Evolutionary conservation across 2,797 vertebrate species (phyloP), one percentile per base, ranked within the genome.

Genomic region (Echeneis naucrates): DNA sequence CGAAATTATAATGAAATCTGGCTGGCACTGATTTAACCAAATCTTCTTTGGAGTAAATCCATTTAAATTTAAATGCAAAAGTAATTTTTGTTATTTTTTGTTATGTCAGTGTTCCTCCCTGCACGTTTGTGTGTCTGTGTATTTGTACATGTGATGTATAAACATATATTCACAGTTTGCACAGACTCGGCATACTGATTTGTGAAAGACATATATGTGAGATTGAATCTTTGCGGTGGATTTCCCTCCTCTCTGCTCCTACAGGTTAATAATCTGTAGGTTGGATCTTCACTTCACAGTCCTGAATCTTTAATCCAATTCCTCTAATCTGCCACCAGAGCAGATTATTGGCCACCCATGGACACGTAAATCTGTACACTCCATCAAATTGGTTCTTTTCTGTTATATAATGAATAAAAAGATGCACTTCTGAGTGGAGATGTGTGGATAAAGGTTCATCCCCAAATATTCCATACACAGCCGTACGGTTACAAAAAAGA

Each of bases 291-390:
- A 76, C 71, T 62, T 70, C 68, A 64, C 30, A 23, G 38, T 2
- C 19, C 61, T 51, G 53, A 60, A 72, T 84, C 72, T 81, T 86
- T 85, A 76, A 81, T 69, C 72, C 69, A 70, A 68, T 79, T 84
- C 57, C 32, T 53, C 61, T 80, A 81, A 86, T 85, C 82, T 72
- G 4, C 32, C 61, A 54, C 13, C 1, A 33, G n/a, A 65, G 58
- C 33, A 68, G 79, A 77, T 67, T 77, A 72, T 44, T 12, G 8
- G 24, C 23, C 26, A n/a, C 40, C 53, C 24, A 14, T n/a, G 24
- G 26, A 23, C 5, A 55, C 24, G 19, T 16, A 17, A 68, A 56
- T n/a, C 53, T 45, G 27, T 27, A 35, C 16, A 42, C 16, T 26
- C 23, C 13, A 38, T 32, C 47, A 58, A 16, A 4, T 19, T 37